Conservation (phyloP, 2,888 invertebrate species). For the Lottia scabra region DNA sequence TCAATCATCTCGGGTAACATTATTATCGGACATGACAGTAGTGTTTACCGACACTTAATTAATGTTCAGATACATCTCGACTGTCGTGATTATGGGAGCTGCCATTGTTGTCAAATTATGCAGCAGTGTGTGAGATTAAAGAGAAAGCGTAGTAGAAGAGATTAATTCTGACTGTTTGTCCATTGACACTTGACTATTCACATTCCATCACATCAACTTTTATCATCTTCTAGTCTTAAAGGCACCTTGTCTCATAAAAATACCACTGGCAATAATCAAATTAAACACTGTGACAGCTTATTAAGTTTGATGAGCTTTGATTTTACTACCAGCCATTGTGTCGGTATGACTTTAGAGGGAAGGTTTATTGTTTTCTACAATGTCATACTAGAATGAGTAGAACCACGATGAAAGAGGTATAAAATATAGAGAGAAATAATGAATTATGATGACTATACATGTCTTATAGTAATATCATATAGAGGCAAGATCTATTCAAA, state of each 20-base stretch:
- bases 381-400: too few relatives aligned
- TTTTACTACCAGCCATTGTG: too few relatives aligned
- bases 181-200: conserved; percentile 8
- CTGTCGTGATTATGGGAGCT: conserved; percentile 19
- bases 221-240: conserved; percentile 11
- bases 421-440: too few relatives aligned
- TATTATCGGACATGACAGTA: conserved; percentile 24
- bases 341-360: too few relatives aligned
- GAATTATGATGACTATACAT: too few relatives aligned
- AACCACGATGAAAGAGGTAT: too few relatives aligned
- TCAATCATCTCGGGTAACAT: conserved; percentile 19
- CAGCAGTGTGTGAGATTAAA: conserved; percentile 16
- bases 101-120: conserved; percentile 27
- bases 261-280: conserved; percentile 12
- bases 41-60: conserved; percentile 27
- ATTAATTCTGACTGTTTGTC: conserved; percentile 19
- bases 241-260: conserved; percentile 6
- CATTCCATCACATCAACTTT: conserved; percentile 20
- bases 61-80: conserved; percentile 23
- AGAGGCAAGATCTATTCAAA: too few relatives aligned
- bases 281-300: conserved; percentile 9
- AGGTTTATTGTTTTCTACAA: too few relatives aligned
- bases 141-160: conserved; percentile 15
- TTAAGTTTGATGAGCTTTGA: too few relatives aligned
- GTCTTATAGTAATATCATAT: too few relatives aligned